A percentile compares a stretch with the other conserved stretches of the same genome.
phyloP scores from a whole-genome alignment of 37 sponge, comb jelly and placozoan genomes.

The Petrosia ficiformis region DNA sequence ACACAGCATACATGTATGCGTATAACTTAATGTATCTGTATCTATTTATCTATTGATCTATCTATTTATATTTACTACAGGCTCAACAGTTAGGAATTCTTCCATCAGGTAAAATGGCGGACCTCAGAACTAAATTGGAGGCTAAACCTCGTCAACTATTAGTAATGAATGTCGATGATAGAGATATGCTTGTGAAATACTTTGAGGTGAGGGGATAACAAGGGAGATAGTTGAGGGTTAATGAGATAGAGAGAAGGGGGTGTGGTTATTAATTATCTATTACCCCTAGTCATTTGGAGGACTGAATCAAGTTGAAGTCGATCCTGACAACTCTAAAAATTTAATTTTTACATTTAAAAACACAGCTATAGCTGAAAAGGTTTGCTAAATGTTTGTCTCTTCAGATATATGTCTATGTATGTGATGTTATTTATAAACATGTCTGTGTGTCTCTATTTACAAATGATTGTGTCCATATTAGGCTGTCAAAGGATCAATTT shows the following conservation, averaged over 20 bases:
- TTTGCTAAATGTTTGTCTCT: background rate
- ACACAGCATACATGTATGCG: no score
- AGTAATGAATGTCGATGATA: conserved; percentile 50
- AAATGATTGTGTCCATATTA: conserved; percentile 6
- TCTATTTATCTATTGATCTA: background rate
- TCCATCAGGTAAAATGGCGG: conserved; percentile 10
- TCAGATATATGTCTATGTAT: background rate
- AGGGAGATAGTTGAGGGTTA: no score
- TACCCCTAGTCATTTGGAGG: conserved; percentile 59
- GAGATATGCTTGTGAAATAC: conserved; percentile 39
- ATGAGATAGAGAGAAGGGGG: no score
- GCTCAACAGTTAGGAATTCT: conserved; percentile 60
- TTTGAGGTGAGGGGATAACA: conserved; percentile 78
- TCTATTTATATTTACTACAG: conserved; percentile 10
- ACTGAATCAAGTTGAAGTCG: conserved; percentile 50
- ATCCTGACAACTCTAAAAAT: conserved; percentile 48
- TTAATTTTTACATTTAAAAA: conserved; percentile 78
- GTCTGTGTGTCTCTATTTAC: background rate
- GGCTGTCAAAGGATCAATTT: conserved; percentile 48
- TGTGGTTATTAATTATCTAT: background rate
- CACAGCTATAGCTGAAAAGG: conserved; percentile 56
- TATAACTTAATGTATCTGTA: no score
- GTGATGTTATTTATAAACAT: background rate
- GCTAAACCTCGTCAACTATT: conserved; percentile 41
- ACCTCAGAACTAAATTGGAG: conserved; percentile 13